Evolutionary conservation across 2,797 vertebrate genomes (phyloP).

Genomic region (Sebastes alutus): DNA sequence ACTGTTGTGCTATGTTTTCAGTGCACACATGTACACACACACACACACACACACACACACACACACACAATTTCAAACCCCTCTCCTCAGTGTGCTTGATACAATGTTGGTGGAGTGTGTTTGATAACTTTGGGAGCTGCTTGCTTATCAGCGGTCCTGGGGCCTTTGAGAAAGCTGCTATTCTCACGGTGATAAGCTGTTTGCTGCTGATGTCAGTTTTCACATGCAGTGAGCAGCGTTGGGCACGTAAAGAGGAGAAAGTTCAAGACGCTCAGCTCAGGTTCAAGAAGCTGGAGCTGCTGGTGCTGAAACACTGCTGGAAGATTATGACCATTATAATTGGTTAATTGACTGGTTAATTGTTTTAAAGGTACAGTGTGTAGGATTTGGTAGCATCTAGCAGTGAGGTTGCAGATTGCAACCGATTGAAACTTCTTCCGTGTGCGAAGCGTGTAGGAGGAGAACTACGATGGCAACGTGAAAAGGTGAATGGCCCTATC

Average conservation of each 20-base stretch:
- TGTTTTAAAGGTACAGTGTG: background rate
- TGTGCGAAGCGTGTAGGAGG: no score
- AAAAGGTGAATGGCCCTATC: no score
- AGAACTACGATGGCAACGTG: no score
- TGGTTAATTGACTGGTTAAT: background rate
- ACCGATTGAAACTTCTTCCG: no score
- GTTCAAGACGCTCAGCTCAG: background rate
- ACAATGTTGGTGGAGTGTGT: conserved; percentile 26
- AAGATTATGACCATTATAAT: background rate
- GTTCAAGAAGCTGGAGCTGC: background rate
- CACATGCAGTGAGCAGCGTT: conserved; percentile 1
- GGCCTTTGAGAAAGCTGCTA: conserved; percentile 38
- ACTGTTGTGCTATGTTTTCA: conserved; percentile 16
- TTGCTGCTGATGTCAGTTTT: conserved; percentile 22
- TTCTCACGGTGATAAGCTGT: conserved; percentile 41
- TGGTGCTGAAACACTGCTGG: background rate
- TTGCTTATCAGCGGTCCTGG: conserved; percentile 1
- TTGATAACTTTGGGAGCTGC: conserved; percentile 1
- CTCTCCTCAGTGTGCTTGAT: conserved; percentile 20
- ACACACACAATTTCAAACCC: background rate
- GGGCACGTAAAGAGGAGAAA: background rate
- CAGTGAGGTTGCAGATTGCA: no score
- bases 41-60: background rate
- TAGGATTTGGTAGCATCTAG: no score
- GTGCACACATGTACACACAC: background rate